Percentiles rank a stretch among this genome's conserved stretches.
phyloP scores from a whole-genome alignment of 2,797 vertebrate species.

The Hydrolagus colliei region DNA sequence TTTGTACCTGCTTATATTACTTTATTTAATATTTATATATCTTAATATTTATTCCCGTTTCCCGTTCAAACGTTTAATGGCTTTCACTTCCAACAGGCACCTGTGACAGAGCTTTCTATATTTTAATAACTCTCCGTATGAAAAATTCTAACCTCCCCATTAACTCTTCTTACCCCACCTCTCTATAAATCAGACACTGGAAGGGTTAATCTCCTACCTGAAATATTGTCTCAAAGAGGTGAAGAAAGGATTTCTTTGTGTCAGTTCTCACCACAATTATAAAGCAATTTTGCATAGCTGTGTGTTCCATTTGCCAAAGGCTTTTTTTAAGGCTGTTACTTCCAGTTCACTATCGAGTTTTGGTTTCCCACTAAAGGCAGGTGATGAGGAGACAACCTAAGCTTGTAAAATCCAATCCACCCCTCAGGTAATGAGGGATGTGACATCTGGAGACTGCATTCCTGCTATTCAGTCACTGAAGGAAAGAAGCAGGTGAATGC shows the following conservation, averaged over 20 bases:
- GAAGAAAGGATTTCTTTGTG: neutral
- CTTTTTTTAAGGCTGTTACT: neutral
- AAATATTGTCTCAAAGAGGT: neutral
- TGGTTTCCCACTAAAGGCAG: neutral
- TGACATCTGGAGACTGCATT: conserved; percentile 1
- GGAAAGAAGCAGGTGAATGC: neutral
- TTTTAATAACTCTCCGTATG: neutral
- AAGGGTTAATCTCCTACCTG: conserved; percentile 7
- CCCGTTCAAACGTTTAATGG: neutral
- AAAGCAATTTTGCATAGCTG: neutral
- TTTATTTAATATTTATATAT: neutral
- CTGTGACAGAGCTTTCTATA: neutral
- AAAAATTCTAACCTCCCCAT: neutral
- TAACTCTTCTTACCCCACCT: too few relatives aligned
- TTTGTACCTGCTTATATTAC: neutral
- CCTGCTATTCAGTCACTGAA: neutral
- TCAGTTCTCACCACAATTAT: neutral
- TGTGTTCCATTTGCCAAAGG: neutral
- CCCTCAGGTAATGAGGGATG: neutral
- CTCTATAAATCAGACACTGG: neutral
- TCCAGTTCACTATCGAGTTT: neutral
- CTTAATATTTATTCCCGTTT: neutral
- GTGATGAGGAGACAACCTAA: conserved; percentile 1
- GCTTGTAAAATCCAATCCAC: neutral
- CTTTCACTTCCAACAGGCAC: neutral